Conservation (phyloP, 2,113 vertebrate genomes). For the Gallinago undulata region DNA sequence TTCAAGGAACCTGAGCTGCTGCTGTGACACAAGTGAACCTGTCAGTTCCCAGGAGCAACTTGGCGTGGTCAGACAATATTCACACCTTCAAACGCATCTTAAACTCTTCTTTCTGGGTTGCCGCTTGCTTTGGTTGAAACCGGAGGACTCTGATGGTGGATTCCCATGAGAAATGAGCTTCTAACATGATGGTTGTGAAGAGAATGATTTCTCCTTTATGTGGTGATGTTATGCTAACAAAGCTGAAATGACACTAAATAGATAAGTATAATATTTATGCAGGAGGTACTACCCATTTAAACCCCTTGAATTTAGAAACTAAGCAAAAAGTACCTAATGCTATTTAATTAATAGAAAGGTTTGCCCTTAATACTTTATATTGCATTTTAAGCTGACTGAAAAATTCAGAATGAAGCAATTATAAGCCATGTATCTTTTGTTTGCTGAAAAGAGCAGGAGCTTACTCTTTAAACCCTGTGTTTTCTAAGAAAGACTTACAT, state of each 20-base stretch:
- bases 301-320: not conserved
- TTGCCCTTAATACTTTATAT: not conserved
- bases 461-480: not conserved
- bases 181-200: rapidly evolving
- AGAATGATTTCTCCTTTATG: not conserved
- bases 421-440: not conserved
- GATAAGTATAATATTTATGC: not conserved
- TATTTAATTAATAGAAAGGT: not conserved
- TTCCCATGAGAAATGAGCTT: not conserved
- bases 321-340: not conserved
- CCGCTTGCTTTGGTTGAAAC: not conserved
- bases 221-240: not conserved
- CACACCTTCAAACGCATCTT: not conserved
- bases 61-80: rapidly evolving
- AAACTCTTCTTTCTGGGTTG: not conserved
- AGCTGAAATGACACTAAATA: not conserved
- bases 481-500: conserved; percentile 3
- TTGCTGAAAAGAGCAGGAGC: not conserved
- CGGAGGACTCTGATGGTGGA: not conserved
- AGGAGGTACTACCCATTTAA: not conserved
- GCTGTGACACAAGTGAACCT: not conserved
- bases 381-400: not conserved
- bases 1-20: not conserved
- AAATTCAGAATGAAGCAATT: not conserved
- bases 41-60: not conserved